A percentile compares a stretch with the other conserved stretches of the same genome.
phyloP scores from a whole-genome alignment of 2,113 vertebrate species.

The Hyla sarda region DNA sequence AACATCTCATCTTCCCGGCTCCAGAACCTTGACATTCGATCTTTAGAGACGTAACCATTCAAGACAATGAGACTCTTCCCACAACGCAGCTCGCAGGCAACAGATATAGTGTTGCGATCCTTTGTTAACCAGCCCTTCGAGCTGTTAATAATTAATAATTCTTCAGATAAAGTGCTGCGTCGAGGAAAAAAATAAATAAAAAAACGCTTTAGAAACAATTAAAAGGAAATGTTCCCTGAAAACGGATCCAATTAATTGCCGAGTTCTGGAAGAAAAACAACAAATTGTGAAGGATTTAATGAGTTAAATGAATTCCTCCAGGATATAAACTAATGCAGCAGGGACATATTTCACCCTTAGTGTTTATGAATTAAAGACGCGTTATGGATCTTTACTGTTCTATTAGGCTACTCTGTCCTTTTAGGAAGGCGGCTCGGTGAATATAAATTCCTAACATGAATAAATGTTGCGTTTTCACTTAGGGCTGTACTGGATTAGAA shows the following conservation, averaged over 20 bases:
- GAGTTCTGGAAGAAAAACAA: slow-evolving; percentile 35
- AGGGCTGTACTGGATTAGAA: neutral
- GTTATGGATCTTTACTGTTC: slow-evolving; percentile 6
- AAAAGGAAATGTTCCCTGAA: slow-evolving; percentile 41
- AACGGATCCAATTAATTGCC: slow-evolving; percentile 35
- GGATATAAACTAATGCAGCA: neutral
- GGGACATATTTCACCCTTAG: neutral
- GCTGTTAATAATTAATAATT: slow-evolving; percentile 45
- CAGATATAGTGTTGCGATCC: neutral
- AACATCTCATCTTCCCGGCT: neutral
- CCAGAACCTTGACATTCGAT: neutral
- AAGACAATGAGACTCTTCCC: neutral
- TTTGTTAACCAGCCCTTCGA: slow-evolving; percentile 23
- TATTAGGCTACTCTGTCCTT: neutral
- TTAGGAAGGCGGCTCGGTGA: neutral
- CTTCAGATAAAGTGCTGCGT: slow-evolving; percentile 33
- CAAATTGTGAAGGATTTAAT: slow-evolving; percentile 38
- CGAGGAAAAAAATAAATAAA: too few relatives aligned
- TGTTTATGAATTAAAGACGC: neutral
- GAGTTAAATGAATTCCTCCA: slow-evolving; percentile 33
- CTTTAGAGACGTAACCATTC: neutral
- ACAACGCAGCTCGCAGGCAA: neutral
- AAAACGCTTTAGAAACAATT: slow-evolving; percentile 33
- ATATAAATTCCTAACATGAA: neutral
- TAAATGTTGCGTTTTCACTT: neutral